Percentiles rank a stretch among this genome's conserved stretches.
Evolutionary conservation across 2,797 vertebrate genomes (phyloP).

Genomic region (Todus mexicanus): DNA sequence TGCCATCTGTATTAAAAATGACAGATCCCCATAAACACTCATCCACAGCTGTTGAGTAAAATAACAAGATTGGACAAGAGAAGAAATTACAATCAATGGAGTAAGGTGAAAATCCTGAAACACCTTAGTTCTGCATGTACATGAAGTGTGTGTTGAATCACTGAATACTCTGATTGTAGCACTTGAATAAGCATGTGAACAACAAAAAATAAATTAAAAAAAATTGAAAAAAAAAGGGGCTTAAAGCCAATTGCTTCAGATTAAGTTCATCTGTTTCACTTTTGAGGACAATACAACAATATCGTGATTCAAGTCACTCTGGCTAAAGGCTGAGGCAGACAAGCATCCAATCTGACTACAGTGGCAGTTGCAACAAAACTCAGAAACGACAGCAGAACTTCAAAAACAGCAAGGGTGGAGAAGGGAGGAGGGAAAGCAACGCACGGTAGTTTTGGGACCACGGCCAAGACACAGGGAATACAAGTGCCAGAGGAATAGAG

Average conservation of each 20-base stretch:
- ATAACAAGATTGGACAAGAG: neutral
- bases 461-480: neutral
- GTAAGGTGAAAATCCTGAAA: neutral
- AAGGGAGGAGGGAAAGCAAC: neutral
- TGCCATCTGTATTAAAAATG: neutral
- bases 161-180: neutral
- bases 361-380: neutral
- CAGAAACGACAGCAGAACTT: neutral
- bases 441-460: neutral
- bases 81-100: neutral
- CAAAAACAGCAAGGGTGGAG: neutral
- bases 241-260: conserved; percentile 49
- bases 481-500: neutral
- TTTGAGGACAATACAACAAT: neutral
- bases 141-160: neutral
- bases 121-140: neutral
- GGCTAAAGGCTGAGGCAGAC: neutral
- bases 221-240: neutral
- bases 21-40: neutral
- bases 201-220: neutral
- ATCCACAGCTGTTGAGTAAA: neutral
- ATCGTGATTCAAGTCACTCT: conserved; percentile 7
- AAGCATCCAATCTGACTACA: neutral
- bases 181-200: neutral
- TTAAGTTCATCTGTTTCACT: conserved; percentile 53